Evolutionary conservation across 2,888 invertebrate species (phyloP).

Genomic region (Amphipyra tragopoginis): DNA sequence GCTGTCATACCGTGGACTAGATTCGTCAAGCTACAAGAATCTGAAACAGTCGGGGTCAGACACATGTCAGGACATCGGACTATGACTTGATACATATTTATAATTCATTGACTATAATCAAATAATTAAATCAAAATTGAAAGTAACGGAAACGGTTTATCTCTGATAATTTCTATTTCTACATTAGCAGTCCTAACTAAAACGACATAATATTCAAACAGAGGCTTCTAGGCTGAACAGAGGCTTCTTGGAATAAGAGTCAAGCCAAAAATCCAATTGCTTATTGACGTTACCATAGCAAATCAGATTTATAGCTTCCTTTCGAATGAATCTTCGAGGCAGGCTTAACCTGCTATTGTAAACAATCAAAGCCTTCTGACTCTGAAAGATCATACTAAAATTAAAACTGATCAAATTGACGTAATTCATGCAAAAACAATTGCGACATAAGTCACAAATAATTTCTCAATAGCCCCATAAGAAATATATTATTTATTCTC

Average conservation of each 20-base stretch:
- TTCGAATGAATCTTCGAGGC: background rate
- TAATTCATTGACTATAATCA: constrained; percentile 17
- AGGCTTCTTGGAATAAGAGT: no score
- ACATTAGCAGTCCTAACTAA: no score
- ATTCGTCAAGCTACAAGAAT: constrained; percentile 18
- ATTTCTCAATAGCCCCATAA: constrained; percentile 15
- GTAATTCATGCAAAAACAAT: constrained; percentile 16
- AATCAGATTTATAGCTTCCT: constrained; percentile 2
- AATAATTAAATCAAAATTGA: constrained; percentile 6
- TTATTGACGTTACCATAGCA: background rate
- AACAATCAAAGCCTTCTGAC: background rate
- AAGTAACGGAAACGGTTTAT: background rate
- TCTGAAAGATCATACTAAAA: background rate
- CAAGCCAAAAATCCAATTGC: background rate
- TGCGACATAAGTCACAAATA: constrained; percentile 12
- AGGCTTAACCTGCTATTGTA: background rate
- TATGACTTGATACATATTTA: constrained; percentile 10
- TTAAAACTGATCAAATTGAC: constrained; percentile 2
- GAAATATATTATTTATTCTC: constrained; percentile 17
- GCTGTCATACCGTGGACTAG: constrained; percentile 1
- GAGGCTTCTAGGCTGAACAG: no score
- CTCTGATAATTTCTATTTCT: no score
- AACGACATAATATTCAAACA: no score
- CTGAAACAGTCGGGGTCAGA: constrained; percentile 18
- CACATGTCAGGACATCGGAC: constrained; percentile 17